Base-by-base conservation (phyloP, 92 coral and sea anemone species). In the Umimayanthus kanabou region DNA sequence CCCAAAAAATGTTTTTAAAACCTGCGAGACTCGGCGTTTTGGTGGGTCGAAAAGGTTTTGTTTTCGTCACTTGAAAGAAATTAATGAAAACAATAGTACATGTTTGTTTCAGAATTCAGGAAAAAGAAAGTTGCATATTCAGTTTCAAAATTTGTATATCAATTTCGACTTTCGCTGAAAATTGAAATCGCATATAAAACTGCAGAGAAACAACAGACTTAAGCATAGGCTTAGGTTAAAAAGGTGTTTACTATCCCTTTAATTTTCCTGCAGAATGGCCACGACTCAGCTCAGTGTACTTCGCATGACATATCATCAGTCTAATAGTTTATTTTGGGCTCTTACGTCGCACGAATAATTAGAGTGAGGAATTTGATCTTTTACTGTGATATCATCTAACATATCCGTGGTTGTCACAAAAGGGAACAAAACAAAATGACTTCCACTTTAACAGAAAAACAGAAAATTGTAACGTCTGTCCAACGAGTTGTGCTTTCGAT, bases 311-410 rank as follows among this genome's bases (percentile, higher is more conserved):
- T 33, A 33, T 33, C 37, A 26, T 53, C 39, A 49, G 66, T 20
- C 43, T 9, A 42, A 7, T 23, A 71, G 40, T 67, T 43, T 67
- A 82, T 69, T 82, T 69, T 67, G 10, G 75, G 58, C 61, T 82
- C 76, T 66, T 82, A 82, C 86, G 76, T 67, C 33, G 74, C 26
- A 42, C n/a, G 58, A 80, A 80, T 39, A 25, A 58, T 80, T 40
- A 14, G 14, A 61, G 2, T 1, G 26, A 82, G 77, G 77, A 67
- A 82, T 67, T 69, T 67, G 86, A 82, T 45, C 86, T 43, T 82
- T 82, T 22, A 8, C 9, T 28, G 33, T 47, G 64, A 25, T 15
- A 69, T 43, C 79, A 39, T 26, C 14, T 50, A 15, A 43, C 77
- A 11, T 26, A n/a, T 42, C 18, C 64, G 73, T 47, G 77, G 37